Evolutionary conservation across 2,888 invertebrate genomes (phyloP).

Genomic region (Yponomeuta evonymella): DNA sequence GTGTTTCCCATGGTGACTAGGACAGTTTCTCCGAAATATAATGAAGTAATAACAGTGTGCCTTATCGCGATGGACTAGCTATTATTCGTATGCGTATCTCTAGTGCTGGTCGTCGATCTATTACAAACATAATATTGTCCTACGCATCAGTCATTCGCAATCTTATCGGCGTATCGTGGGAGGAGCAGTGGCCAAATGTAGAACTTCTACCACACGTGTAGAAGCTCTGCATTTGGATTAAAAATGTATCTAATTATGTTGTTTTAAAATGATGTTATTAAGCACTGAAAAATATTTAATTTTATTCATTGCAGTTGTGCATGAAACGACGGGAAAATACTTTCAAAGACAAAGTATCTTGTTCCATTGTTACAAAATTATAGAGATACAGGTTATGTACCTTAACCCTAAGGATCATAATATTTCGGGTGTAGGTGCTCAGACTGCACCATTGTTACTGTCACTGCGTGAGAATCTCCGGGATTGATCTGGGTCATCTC

Average conservation of each 20-base stretch:
- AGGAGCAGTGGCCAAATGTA: conserved; percentile 30
- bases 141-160: conserved; percentile 66
- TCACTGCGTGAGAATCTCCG: neutral
- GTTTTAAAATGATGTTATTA: too few species aligned
- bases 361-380: neutral
- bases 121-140: conserved; percentile 61
- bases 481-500: neutral
- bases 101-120: conserved; percentile 57
- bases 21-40: conserved; percentile 37
- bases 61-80: conserved; percentile 67
- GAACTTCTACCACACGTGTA: neutral
- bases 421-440: neutral
- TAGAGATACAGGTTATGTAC: neutral
- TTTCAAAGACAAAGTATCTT: too few species aligned
- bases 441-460: neutral
- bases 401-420: neutral
- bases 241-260: too few species aligned
- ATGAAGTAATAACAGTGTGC: conserved; percentile 49
- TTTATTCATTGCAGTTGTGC: too few species aligned
- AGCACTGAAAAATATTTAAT: too few species aligned
- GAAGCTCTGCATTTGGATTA: too few species aligned
- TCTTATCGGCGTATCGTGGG: conserved; percentile 70
- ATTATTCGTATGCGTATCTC: conserved; percentile 54
- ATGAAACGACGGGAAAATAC: too few species aligned
- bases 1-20: conserved; percentile 37